Evolutionary conservation across 1,140 invertebrate genomes (phyloP).

Genomic region (Drosophila pectinifera): DNA sequence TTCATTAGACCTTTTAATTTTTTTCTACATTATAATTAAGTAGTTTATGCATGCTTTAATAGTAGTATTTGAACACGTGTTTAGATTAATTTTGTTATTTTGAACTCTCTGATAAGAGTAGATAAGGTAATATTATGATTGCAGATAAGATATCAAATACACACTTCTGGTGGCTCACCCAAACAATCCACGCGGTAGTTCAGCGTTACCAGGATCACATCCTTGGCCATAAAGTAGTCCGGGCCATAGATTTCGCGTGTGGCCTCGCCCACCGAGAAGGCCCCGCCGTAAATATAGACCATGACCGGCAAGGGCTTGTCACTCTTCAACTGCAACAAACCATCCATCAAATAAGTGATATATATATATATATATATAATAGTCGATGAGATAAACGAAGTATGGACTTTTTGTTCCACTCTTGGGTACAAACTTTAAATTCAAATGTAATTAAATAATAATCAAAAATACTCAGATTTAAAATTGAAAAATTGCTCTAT

Average conservation of each 20-base stretch:
- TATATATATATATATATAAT: not conserved
- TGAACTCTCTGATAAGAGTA: not conserved
- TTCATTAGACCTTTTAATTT: not conserved
- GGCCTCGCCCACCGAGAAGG: slow-evolving; percentile 86
- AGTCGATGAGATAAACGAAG: slow-evolving; percentile 1
- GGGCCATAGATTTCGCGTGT: slow-evolving; percentile 86
- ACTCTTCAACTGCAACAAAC: slow-evolving; percentile 20
- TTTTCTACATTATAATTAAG: not conserved
- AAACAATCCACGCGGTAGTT: slow-evolving; percentile 89
- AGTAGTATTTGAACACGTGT: too few species aligned
- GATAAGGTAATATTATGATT: not conserved
- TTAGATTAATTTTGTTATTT: slow-evolving; percentile 13
- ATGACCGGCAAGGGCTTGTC: slow-evolving; percentile 87
- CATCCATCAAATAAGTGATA: too few species aligned
- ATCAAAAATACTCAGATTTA: not conserved
- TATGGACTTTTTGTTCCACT: not conserved
- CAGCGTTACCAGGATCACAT: slow-evolving; percentile 88
- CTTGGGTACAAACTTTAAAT: too few species aligned
- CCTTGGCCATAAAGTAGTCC: slow-evolving; percentile 87
- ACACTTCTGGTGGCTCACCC: slow-evolving; percentile 71
- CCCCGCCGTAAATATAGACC: slow-evolving; percentile 90
- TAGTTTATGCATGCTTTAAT: too few species aligned
- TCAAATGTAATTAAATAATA: not conserved
- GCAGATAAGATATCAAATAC: slow-evolving; percentile 17
- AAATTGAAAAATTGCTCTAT: too few species aligned